A percentile compares a stretch with the other conserved stretches of the same genome.
phyloP scores from a whole-genome alignment of 2,888 invertebrate species.

The Vandiemenella viatica region DNA sequence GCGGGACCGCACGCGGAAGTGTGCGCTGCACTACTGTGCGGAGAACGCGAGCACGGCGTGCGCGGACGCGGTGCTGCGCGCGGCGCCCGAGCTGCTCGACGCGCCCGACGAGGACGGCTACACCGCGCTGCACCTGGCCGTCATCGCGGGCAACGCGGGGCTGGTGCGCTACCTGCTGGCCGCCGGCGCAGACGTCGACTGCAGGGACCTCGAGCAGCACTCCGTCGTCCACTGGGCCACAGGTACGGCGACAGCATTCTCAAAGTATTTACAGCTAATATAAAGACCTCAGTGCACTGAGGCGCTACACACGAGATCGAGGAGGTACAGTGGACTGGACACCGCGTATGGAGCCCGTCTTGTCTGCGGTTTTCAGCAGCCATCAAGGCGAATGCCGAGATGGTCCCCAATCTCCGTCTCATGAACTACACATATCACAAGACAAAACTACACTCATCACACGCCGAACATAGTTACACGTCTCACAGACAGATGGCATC shows the following conservation, averaged over 20 bases:
- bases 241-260: slow-evolving; percentile 55
- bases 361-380: no score
- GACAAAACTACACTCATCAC: no score
- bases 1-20: slow-evolving; percentile 68
- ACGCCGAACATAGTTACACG: no score
- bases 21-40: slow-evolving; percentile 87
- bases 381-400: no score
- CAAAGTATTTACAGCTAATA: no score
- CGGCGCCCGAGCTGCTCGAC: slow-evolving; percentile 72
- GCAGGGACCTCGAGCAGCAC: slow-evolving; percentile 85
- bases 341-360: no score
- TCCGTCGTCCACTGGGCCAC: slow-evolving; percentile 97
- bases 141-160: slow-evolving; percentile 80
- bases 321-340: no score
- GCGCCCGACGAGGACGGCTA: slow-evolving; percentile 85
- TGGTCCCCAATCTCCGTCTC: no score
- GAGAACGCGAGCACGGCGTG: slow-evolving; percentile 48
- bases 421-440: no score
- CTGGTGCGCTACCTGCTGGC: slow-evolving; percentile 74
- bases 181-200: slow-evolving; percentile 77
- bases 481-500: no score
- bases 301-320: no score
- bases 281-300: no score
- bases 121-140: slow-evolving; percentile 87
- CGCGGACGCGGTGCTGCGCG: slow-evolving; percentile 56